These are phyloP conservation scores for Australoheros facetus DNA, from an alignment of 2,797 vertebrate species.

Conservation along the genomic window DNA sequence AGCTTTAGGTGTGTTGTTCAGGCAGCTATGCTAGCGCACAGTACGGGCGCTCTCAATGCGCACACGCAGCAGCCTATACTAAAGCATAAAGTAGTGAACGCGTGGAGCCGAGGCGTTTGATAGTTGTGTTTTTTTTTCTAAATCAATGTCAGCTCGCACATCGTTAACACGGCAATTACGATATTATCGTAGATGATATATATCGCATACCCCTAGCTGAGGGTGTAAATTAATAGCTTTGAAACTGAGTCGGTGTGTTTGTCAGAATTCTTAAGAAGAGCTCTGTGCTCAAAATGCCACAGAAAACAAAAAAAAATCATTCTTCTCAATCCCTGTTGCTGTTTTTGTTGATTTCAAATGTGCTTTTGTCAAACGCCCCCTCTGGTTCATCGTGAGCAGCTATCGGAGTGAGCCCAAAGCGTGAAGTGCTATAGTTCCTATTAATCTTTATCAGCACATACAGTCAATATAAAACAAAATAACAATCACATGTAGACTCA, in stretches of 20 bases:
- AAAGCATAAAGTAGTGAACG: no score
- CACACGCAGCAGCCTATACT: no score
- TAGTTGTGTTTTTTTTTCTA: no score
- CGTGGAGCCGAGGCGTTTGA: no score
- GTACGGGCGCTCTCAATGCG: no score
- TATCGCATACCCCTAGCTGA: background rate
- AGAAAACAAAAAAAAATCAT: background rate
- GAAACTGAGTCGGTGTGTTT: background rate
- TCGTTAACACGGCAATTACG: no score
- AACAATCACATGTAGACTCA: rapidly evolving
- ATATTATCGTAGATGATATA: no score
- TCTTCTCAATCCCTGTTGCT: background rate
- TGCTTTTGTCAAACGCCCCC: background rate
- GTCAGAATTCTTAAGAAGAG: background rate
- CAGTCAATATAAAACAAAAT: background rate
- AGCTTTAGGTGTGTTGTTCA: no score
- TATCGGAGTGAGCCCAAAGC: background rate
- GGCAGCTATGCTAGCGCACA: no score
- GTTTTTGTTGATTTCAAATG: background rate
- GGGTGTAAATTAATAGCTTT: background rate
- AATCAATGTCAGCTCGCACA: no score
- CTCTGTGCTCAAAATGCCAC: background rate
- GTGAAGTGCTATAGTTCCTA: background rate
- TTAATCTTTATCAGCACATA: background rate
- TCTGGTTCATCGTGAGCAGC: background rate